These are phyloP conservation scores for Chaetogeoica ovagalla DNA, from an alignment of 2,888 invertebrate genomes.

Conservation along the genomic window DNA sequence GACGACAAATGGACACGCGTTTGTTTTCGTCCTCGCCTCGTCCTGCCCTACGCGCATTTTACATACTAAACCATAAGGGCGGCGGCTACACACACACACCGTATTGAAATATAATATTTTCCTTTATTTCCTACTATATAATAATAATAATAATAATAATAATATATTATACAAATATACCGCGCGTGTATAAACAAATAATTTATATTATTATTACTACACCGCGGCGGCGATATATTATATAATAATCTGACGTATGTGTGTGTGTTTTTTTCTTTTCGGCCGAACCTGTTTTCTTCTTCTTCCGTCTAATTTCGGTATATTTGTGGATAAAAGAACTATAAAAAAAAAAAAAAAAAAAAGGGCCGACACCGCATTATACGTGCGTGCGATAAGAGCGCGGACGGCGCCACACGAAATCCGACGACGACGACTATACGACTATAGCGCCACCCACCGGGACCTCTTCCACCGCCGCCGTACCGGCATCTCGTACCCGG, in stretches of 20 bases:
- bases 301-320: background rate
- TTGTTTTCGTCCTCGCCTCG: conserved; percentile 21
- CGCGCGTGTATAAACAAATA: background rate
- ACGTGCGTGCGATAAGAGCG: conserved; percentile 34
- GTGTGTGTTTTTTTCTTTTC: too few relatives aligned
- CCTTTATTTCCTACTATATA: too few relatives aligned
- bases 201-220: background rate
- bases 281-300: conserved; percentile 39
- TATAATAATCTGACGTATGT: background rate
- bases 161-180: too few relatives aligned
- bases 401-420: conserved; percentile 49
- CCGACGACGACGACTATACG: conserved; percentile 13
- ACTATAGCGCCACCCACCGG: conserved; percentile 24
- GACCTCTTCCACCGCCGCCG: background rate
- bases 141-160: too few relatives aligned
- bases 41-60: background rate
- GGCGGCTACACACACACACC: too few relatives aligned
- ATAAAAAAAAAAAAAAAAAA: conserved; percentile 7
- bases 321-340: background rate
- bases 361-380: conserved; percentile 32
- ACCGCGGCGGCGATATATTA: too few relatives aligned
- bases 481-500: too few relatives aligned
- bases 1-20: conserved; percentile 31
- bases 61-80: too few relatives aligned
- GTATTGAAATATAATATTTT: too few relatives aligned